Conservation (phyloP, 37 sponge, comb jelly and placozoan genomes). For the Eunapius fragilis region DNA sequence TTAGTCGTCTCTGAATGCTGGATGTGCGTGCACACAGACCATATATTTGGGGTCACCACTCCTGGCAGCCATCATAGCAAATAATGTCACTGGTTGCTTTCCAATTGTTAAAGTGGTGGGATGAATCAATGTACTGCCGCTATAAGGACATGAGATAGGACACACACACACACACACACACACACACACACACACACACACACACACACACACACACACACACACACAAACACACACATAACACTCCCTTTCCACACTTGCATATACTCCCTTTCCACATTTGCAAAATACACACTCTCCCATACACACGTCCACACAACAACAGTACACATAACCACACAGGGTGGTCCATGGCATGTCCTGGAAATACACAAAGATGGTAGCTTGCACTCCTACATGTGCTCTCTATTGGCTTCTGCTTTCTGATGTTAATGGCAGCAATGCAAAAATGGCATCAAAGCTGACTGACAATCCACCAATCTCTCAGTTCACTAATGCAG, state of each 20-base stretch:
- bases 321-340: no score
- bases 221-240: no score
- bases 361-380: no score
- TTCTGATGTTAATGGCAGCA: neutral
- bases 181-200: neutral
- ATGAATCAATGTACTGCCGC: neutral
- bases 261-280: no score
- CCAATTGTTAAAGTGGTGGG: neutral
- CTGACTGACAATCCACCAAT: neutral
- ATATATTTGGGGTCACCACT: conserved; percentile 81
- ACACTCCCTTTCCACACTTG: no score
- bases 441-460: neutral
- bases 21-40: conserved; percentile 27
- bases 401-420: neutral
- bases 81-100: conserved; percentile 54
- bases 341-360: no score
- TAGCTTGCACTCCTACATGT: no score
- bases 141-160: neutral
- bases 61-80: conserved; percentile 60
- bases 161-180: conserved; percentile 11
- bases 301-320: no score
- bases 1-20: no score
- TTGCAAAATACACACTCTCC: no score
- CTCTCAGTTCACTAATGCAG: neutral
- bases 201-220: neutral